Percentiles rank a stretch among this genome's conserved stretches.
phyloP scores from a whole-genome alignment of 2,797 vertebrate species.

The Margarornis squamiger region DNA sequence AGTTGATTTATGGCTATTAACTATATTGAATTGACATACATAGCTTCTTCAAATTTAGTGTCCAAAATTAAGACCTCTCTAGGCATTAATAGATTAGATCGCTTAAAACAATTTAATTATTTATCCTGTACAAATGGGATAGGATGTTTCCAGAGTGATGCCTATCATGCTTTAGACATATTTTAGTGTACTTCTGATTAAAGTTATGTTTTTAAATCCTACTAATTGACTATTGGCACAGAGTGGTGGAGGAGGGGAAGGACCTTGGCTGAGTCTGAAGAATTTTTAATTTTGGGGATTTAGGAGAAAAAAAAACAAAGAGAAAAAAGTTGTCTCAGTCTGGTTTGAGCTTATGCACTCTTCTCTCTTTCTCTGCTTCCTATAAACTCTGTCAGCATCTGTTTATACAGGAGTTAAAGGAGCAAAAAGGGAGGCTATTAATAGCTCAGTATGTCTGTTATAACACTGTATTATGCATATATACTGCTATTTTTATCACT shows the following conservation, averaged over 20 bases:
- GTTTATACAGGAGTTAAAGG: not conserved
- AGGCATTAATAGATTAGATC: conserved; percentile 36
- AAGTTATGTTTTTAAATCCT: conserved; percentile 1
- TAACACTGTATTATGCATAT: not conserved
- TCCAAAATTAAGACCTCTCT: conserved; percentile 32
- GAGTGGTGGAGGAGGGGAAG: not conserved
- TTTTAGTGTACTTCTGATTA: not conserved
- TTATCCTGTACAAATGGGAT: conserved; percentile 18
- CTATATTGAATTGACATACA: conserved; percentile 3
- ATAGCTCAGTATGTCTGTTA: not conserved
- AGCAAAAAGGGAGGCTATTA: not conserved
- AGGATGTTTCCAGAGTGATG: not conserved
- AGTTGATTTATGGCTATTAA: conserved; percentile 45
- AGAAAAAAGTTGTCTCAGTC: not conserved
- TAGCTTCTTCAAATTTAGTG: conserved; percentile 40
- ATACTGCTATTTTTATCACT: not conserved
- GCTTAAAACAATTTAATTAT: conserved; percentile 43
- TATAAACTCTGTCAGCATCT: not conserved
- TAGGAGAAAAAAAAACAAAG: not conserved
- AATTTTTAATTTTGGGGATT: not conserved
- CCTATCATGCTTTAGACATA: not conserved
- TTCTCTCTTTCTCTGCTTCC: not conserved
- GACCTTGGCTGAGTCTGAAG: not conserved
- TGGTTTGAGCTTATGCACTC: not conserved
- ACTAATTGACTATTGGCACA: not conserved